Evolutionary conservation across 1,140 invertebrate genomes (phyloP).

Genomic region (Drosophila oshimai): DNA sequence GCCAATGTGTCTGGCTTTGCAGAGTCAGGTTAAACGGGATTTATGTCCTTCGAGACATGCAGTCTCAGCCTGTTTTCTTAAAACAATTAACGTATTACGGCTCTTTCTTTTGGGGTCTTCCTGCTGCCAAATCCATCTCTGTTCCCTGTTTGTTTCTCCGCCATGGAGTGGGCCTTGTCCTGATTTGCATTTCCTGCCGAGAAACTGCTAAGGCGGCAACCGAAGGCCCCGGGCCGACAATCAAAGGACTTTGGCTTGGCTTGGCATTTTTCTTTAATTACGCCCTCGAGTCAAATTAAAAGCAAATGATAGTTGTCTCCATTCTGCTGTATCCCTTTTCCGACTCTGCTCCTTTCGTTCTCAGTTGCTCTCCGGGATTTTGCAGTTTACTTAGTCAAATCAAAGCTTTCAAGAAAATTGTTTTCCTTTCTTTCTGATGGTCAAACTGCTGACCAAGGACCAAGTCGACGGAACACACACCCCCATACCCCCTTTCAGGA

Average conservation of each 20-base stretch:
- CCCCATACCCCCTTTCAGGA: not conserved
- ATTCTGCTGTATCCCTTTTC: slow-evolving; percentile 17
- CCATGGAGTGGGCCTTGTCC: not conserved
- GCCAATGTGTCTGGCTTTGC: slow-evolving; percentile 43
- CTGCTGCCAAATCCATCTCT: slow-evolving; percentile 36
- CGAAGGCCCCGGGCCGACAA: slow-evolving; percentile 43
- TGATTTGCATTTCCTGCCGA: slow-evolving; percentile 62
- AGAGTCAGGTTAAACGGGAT: slow-evolving; percentile 74
- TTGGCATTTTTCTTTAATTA: slow-evolving; percentile 78
- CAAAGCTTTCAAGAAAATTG: slow-evolving; percentile 77
- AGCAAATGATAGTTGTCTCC: slow-evolving; percentile 67
- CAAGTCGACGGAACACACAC: not conserved
- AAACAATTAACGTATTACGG: slow-evolving; percentile 70
- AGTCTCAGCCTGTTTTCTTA: slow-evolving; percentile 58
- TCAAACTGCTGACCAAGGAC: slow-evolving; percentile 38
- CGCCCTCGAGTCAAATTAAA: slow-evolving; percentile 77
- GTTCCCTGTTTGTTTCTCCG: slow-evolving; percentile 34
- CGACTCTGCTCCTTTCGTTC: not conserved
- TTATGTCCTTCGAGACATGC: slow-evolving; percentile 59
- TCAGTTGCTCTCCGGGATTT: slow-evolving; percentile 49
- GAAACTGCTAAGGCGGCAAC: not conserved
- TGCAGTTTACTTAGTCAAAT: slow-evolving; percentile 77
- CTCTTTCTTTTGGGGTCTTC: not conserved
- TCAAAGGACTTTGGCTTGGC: slow-evolving; percentile 72
- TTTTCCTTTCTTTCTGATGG: slow-evolving; percentile 51